Evolutionary conservation across 2,888 invertebrate genomes (phyloP).

Genomic region (Protophormia terraenovae): DNA sequence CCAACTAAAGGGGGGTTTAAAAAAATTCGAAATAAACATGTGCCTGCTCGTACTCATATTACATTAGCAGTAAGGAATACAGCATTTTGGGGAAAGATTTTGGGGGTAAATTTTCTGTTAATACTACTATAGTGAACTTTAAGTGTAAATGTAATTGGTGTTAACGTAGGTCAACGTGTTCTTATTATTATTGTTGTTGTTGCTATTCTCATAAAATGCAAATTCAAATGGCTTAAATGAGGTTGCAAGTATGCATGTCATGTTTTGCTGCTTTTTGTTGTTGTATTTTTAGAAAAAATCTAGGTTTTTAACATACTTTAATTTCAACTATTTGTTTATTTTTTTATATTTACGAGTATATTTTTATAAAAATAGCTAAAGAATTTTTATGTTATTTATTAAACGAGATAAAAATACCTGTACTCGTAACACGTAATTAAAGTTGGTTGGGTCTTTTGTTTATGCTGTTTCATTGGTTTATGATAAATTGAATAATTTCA

Average conservation of each 20-base stretch:
- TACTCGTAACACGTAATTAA: background rate
- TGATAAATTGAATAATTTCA: constrained; percentile 54
- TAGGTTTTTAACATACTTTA: constrained; percentile 57
- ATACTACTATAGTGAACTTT: constrained; percentile 40
- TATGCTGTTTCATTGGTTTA: constrained; percentile 30
- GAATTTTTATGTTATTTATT: background rate
- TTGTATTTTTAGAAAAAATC: constrained; percentile 6
- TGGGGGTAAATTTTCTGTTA: background rate
- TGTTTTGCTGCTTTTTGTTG: too few species aligned
- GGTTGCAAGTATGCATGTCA: constrained; percentile 38
- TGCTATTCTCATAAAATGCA: constrained; percentile 30
- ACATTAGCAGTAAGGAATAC: background rate
- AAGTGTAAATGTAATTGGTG: constrained; percentile 54
- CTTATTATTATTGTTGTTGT: constrained; percentile 8
- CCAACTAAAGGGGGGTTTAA: background rate
- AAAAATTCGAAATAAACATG: too few species aligned
- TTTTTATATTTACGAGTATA: too few species aligned
- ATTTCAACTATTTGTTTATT: constrained; percentile 13
- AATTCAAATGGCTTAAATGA: constrained; percentile 56
- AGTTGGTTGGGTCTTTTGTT: background rate
- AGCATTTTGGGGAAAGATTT: background rate
- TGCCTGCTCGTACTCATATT: background rate
- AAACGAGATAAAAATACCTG: background rate
- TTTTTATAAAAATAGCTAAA: constrained; percentile 2
- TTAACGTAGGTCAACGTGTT: constrained; percentile 64